Conservation (phyloP, 2,888 invertebrate species). For the Tetragonula carbonaria region DNA sequence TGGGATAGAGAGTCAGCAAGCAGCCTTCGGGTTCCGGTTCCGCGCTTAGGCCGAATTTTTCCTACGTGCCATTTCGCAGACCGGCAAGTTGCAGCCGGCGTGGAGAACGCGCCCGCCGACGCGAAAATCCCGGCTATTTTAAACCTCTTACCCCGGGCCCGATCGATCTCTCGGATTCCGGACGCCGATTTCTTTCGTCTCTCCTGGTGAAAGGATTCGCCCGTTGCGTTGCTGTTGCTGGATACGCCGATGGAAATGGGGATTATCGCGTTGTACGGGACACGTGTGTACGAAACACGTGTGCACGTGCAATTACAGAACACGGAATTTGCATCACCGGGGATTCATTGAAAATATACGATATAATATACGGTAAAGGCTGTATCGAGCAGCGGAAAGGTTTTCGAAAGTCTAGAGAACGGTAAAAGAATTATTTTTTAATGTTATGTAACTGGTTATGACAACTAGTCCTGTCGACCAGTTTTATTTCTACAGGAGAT, state of each 20-base stretch:
- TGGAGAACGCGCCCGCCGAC: conserved; percentile 1
- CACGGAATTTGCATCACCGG: too few relatives aligned
- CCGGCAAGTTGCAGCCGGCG: not conserved
- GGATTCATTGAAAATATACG: too few relatives aligned
- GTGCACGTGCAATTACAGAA: too few relatives aligned
- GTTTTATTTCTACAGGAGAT: too few relatives aligned
- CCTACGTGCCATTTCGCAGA: conserved; percentile 20
- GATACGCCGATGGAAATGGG: not conserved
- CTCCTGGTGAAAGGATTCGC: not conserved
- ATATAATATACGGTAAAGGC: too few relatives aligned
- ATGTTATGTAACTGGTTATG: too few relatives aligned
- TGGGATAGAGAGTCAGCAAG: conserved; percentile 44
- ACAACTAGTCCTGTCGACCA: too few relatives aligned
- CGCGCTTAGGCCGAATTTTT: conserved; percentile 49
- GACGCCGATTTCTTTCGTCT: conserved; percentile 14
- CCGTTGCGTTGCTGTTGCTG: not conserved
- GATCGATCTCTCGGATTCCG: conserved; percentile 4
- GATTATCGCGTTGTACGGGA: not conserved
- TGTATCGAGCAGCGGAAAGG: too few relatives aligned
- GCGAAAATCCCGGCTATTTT: conserved; percentile 50
- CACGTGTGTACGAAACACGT: too few relatives aligned
- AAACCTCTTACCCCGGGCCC: conserved; percentile 24
- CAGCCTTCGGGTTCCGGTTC: conserved; percentile 6
- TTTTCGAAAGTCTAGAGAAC: too few relatives aligned
- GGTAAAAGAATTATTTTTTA: too few relatives aligned